Evolutionary conservation across 2,888 invertebrate species (phyloP), one percentile per base, ranked within the genome.

Genomic region (Taphrorychus bicolor): DNA sequence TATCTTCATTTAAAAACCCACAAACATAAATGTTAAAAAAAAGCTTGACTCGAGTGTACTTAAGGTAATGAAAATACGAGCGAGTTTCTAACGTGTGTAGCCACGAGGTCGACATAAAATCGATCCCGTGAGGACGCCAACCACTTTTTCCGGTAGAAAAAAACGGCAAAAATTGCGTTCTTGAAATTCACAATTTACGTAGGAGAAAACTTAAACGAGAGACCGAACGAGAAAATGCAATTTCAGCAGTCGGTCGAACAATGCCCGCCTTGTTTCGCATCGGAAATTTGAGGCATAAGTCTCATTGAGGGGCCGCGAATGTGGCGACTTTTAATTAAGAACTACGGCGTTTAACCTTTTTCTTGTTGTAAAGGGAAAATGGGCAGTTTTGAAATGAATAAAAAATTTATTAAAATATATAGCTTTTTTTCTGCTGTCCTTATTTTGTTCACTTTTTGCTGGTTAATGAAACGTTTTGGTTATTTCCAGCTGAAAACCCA

Each of bases 221-320:
- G 4, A 14, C 45, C 1, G 11, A 32, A 45, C 16, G 16, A 45
- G 45, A 45, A 45, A 45, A 45, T 45, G 45, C 45, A 45, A 45
- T 45, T 45, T 45, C 32, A 32, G 32, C 32, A 32, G 3, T 11
- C 32, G 11, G 32, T 32, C 32, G 2, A 3, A 32, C 32, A 32
- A 32, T 11, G 45, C 7, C 45, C 17, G 45, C 17, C 45, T 45
- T 45, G 45, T 45, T 45, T 45, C 14, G 45, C 5, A 5, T 16
- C 14, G 5, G 45, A 45, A 45, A 45, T 45, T 45, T 45, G 45
- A 45, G 45, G 45, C 17, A 45, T 45, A 45, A 45, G 14, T 45
- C 45, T 45, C 1, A 17, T 16, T 16, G 14, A 16, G 45, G 14
- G 17, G 14, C 5, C 45, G 45, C 11, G 9, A 5, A 14, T 45